These are phyloP conservation scores for Pseudopodoces humilis DNA, from an alignment of 2,113 vertebrate genomes.

Conservation along the genomic window DNA sequence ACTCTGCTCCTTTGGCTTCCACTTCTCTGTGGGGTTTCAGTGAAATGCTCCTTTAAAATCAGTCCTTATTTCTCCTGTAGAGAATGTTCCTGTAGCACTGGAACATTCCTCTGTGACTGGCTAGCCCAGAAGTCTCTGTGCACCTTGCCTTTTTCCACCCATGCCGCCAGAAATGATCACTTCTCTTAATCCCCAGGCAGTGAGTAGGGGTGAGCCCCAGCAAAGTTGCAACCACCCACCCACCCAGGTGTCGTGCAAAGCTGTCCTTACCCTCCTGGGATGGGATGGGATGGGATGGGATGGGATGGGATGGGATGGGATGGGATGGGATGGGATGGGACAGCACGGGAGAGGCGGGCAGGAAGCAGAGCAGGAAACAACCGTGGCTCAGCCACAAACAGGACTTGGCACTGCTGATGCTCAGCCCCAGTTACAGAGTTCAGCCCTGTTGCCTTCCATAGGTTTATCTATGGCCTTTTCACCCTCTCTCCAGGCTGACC, in stretches of 20 bases:
- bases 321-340: accelerated
- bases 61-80: background rate
- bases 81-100: background rate
- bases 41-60: background rate
- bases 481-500: background rate
- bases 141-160: background rate
- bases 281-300: background rate
- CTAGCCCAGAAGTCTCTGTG: accelerated
- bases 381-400: background rate
- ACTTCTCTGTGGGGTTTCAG: background rate
- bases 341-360: accelerated
- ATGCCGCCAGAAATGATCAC: background rate
- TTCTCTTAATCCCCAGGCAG: background rate
- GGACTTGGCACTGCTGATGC: background rate
- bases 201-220: background rate
- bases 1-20: background rate
- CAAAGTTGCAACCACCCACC: background rate
- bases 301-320: background rate
- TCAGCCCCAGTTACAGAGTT: accelerated
- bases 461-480: background rate
- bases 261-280: background rate
- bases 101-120: accelerated
- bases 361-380: background rate
- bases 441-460: background rate
- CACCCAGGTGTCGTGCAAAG: accelerated